Evolutionary conservation across 2,888 invertebrate species (phyloP).

Genomic region (Heliconius erato): DNA sequence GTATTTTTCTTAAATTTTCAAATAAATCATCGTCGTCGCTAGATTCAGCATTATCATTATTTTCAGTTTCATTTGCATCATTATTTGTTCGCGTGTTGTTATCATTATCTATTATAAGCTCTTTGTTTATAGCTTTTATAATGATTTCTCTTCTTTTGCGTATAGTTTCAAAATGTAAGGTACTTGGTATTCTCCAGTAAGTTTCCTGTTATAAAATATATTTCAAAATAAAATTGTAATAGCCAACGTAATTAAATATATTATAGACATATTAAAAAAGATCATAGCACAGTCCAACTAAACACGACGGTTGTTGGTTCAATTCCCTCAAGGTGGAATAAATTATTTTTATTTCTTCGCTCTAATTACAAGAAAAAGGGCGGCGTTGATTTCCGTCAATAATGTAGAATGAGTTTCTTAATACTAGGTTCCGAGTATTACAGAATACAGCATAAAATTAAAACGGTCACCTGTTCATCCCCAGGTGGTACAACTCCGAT

Average conservation of each 20-base stretch:
- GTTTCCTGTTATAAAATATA: constrained; percentile 86
- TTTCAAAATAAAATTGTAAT: not conserved
- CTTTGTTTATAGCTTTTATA: constrained; percentile 84
- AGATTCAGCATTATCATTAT: constrained; percentile 47
- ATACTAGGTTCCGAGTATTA: too few species aligned
- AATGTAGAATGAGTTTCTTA: too few species aligned
- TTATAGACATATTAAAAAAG: too few species aligned
- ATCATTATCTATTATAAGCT: constrained; percentile 67
- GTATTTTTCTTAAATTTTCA: constrained; percentile 74
- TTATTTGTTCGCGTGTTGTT: constrained; percentile 39
- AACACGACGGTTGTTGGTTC: too few species aligned
- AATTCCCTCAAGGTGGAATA: too few species aligned
- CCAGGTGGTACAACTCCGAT: constrained; percentile 90
- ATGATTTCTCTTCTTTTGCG: constrained; percentile 85
- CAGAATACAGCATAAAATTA: not conserved
- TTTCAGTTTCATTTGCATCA: constrained; percentile 39
- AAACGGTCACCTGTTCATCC: constrained; percentile 86
- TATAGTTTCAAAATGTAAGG: constrained; percentile 84
- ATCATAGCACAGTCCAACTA: too few species aligned
- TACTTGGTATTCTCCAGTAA: constrained; percentile 94
- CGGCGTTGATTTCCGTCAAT: too few species aligned
- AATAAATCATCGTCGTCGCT: constrained; percentile 74
- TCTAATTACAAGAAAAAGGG: too few species aligned
- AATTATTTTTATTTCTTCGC: too few species aligned
- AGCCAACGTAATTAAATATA: not conserved